Conservation (phyloP, 2,888 invertebrate species). For the Trachelus iudaicus region DNA sequence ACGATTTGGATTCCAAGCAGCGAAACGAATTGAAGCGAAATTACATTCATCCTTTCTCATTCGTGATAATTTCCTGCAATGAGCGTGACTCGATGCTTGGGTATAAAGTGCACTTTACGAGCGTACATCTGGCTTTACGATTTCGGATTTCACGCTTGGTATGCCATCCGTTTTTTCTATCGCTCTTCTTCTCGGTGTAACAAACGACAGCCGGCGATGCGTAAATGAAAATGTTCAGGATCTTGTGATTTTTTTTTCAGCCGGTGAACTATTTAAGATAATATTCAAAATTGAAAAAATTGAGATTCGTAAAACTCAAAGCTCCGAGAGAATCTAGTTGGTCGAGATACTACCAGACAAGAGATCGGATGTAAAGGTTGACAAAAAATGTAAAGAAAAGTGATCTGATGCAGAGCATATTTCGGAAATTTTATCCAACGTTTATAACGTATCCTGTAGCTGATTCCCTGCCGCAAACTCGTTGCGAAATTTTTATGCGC, state of each 20-base stretch:
- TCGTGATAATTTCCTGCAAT: background rate
- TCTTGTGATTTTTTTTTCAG: background rate
- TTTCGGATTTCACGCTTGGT: background rate
- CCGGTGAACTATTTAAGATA: background rate
- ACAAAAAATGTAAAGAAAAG: too few relatives aligned
- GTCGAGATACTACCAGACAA: background rate
- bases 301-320: background rate
- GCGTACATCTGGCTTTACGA: background rate
- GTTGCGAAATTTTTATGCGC: conserved; percentile 32
- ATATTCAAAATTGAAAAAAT: background rate
- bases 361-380: too few relatives aligned
- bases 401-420: conserved; percentile 2
- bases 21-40: background rate
- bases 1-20: background rate
- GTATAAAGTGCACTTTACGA: background rate
- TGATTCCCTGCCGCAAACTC: conserved; percentile 2
- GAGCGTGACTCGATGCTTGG: background rate
- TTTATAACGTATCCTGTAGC: conserved; percentile 18
- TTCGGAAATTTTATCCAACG: conserved; percentile 10
- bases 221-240: background rate
- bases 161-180: background rate
- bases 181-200: background rate
- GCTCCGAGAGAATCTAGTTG: background rate
- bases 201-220: background rate
- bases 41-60: background rate